Evolutionary conservation across 2,888 invertebrate species (phyloP).

Genomic region (Cryptosula pallasiana): DNA sequence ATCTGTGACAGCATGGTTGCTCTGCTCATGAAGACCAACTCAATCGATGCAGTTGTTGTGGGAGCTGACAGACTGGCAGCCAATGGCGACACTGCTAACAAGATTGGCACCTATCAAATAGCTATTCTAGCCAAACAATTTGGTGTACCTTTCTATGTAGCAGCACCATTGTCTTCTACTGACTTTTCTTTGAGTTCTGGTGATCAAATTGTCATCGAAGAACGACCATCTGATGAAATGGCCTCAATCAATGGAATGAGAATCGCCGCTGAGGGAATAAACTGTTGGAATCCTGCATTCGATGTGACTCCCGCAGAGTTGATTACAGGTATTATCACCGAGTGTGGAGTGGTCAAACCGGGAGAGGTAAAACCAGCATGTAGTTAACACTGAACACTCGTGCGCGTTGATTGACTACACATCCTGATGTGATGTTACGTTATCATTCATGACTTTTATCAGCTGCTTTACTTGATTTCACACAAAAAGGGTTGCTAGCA

Average conservation of each 20-base stretch:
- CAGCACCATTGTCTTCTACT: conserved; percentile 83
- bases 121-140: conserved; percentile 87
- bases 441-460: too few relatives aligned
- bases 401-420: too few relatives aligned
- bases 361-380: too few relatives aligned
- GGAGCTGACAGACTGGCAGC: conserved; percentile 93
- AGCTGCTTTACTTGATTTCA: too few relatives aligned
- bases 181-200: conserved; percentile 75
- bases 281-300: conserved; percentile 97
- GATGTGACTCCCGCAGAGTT: conserved; percentile 91
- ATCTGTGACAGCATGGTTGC: conserved; percentile 95
- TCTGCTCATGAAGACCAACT: conserved; percentile 75
- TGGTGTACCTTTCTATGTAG: conserved; percentile 87
- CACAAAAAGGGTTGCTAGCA: too few relatives aligned
- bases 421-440: too few relatives aligned
- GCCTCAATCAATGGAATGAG: conserved; percentile 78
- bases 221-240: conserved; percentile 85
- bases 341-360: conserved; percentile 71
- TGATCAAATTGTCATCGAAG: conserved; percentile 84
- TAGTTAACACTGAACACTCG: too few relatives aligned
- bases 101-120: conserved; percentile 77
- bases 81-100: conserved; percentile 98
- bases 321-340: conserved; percentile 90
- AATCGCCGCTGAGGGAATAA: conserved; percentile 83
- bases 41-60: conserved; percentile 86